phyloP scores from a whole-genome alignment of 2,888 invertebrate genomes.

The Cancer borealis region DNA sequence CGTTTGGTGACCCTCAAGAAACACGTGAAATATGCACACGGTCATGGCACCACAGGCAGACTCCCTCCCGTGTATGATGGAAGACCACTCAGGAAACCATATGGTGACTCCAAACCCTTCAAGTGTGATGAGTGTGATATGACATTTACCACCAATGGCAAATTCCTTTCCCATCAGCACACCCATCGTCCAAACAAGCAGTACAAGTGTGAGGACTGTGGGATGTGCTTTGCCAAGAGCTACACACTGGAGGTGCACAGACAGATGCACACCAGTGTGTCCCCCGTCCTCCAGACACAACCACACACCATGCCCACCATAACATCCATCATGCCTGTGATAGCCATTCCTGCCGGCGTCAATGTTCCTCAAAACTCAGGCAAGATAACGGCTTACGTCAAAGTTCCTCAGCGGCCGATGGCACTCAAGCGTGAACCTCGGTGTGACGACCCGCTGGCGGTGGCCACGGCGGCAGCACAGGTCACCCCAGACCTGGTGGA shows the following conservation, averaged over 20 bases:
- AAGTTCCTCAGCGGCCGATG: constrained; percentile 65
- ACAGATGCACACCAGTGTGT: constrained; percentile 67
- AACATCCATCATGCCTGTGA: constrained; percentile 56
- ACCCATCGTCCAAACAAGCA: constrained; percentile 73
- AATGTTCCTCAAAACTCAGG: constrained; percentile 63
- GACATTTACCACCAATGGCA: constrained; percentile 74
- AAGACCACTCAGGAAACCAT: constrained; percentile 66
- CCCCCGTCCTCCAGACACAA: constrained; percentile 49
- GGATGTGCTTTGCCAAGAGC: constrained; percentile 74
- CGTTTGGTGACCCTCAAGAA: constrained; percentile 75
- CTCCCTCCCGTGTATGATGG: constrained; percentile 67
- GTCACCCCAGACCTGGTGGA: constrained; percentile 72
- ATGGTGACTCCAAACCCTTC: constrained; percentile 70
- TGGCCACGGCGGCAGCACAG: constrained; percentile 74
- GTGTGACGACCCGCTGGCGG: constrained; percentile 68
- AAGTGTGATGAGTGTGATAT: constrained; percentile 75
- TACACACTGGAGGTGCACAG: constrained; percentile 75
- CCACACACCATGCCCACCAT: constrained; percentile 42
- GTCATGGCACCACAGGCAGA: constrained; percentile 55
- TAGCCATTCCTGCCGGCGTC: constrained; percentile 58
- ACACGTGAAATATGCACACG: constrained; percentile 74
- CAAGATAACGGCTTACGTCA: constrained; percentile 64
- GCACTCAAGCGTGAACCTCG: constrained; percentile 59
- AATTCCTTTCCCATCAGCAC: constrained; percentile 73
- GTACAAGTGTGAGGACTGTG: constrained; percentile 74